Conservation (phyloP, 1,140 invertebrate genomes). For the Pachyrhynchus sulphureomaculatus region DNA sequence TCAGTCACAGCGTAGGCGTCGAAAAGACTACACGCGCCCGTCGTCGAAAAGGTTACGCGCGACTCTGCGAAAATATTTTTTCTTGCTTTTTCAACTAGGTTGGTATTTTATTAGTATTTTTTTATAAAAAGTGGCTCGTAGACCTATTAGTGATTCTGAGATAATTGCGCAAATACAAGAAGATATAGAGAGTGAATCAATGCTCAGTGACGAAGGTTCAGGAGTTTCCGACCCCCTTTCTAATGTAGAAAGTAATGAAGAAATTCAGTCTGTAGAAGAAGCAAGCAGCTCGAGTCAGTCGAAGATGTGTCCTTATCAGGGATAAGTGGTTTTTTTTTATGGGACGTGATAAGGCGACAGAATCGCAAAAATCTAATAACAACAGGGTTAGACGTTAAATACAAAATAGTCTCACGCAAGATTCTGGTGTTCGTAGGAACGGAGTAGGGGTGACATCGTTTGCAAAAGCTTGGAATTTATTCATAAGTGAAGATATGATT, state of each 20-base stretch:
- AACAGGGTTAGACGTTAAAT: too few species aligned
- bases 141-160: neutral
- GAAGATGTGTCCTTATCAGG: neutral
- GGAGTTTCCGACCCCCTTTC: too few species aligned
- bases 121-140: neutral
- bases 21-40: neutral
- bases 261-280: neutral
- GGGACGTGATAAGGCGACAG: neutral
- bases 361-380: neutral
- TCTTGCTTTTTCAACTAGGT: too few species aligned
- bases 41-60: slow-evolving; percentile 3
- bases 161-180: neutral
- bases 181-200: slow-evolving; percentile 7
- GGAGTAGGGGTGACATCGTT: too few species aligned
- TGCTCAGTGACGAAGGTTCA: neutral
- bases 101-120: neutral
- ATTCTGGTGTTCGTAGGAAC: too few species aligned
- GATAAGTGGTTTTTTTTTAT: neutral
- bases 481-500: too few species aligned
- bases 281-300: neutral
- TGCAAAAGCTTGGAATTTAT: too few species aligned
- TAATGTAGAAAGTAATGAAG: too few species aligned
- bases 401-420: too few species aligned
- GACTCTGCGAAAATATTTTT: neutral
- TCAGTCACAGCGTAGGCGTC: neutral